These are phyloP conservation scores for Ancistrus triradiatus DNA, from an alignment of 2,113 vertebrate genomes.

Conservation along the genomic window DNA sequence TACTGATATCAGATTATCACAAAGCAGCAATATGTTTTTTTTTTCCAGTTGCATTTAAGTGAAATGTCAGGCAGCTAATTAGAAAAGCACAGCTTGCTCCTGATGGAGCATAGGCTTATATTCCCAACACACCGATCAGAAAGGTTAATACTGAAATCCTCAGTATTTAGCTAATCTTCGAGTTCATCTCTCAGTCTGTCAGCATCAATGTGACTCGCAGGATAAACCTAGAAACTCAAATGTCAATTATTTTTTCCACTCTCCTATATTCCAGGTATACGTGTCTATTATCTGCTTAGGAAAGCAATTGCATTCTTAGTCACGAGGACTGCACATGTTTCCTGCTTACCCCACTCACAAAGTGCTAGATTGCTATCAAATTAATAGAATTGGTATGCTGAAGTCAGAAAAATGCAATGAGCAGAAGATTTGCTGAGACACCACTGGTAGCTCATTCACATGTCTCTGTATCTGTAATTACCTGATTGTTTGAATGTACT, in stretches of 20 bases:
- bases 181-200: slow-evolving; percentile 16
- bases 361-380: slow-evolving; percentile 2
- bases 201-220: neutral
- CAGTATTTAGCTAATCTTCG: slow-evolving; percentile 16
- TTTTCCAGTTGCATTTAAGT: slow-evolving; percentile 44
- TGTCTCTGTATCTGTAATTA: too few relatives aligned
- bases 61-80: slow-evolving; percentile 49
- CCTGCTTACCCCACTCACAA: neutral
- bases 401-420: neutral
- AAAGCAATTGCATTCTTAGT: neutral
- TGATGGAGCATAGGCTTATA: slow-evolving; percentile 30
- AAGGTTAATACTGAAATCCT: slow-evolving; percentile 44
- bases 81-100: slow-evolving; percentile 31
- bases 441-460: neutral
- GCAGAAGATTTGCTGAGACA: neutral
- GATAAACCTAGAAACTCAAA: neutral
- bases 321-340: neutral
- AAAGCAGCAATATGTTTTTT: slow-evolving; percentile 18
- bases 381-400: neutral
- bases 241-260: neutral
- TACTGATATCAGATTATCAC: slow-evolving; percentile 39
- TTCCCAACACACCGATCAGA: slow-evolving; percentile 36
- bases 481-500: too few relatives aligned
- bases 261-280: neutral
- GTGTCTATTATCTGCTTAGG: neutral